Evolutionary conservation across 2,888 invertebrate species (phyloP), one percentile per base, ranked within the genome.

Genomic region (Apamea monoglypha): DNA sequence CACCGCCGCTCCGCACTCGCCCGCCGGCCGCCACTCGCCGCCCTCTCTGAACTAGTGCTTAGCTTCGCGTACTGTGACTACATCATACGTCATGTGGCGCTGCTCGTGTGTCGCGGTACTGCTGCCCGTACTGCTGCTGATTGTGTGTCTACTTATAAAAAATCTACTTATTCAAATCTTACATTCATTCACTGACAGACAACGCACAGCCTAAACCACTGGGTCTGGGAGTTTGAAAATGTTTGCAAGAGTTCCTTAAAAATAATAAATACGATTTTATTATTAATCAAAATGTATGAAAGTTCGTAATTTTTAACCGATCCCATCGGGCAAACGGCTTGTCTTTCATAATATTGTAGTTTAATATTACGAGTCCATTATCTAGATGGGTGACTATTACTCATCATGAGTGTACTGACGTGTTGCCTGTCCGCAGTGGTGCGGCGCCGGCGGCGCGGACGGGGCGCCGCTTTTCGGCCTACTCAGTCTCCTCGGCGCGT

Each of bases 81-180:
- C 40, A 7, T 29, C 56, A 16, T 16, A n/a, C 18, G 36, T 69
- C 68, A 81, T 82, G 78, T 61, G 75, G 56, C 77, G 66, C 67
- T 50, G 25, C 74, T 47, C 80, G 44, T 67, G 72, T 12, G 18
- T 70, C 40, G 70, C 81, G 47, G 47, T 84, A 70, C 71, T 86
- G 79, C 81, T 84, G 69, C 69, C 85, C 1, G n/a, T 59, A 18
- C 53, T 85, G 59, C 47, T 86, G 63, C 50, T 86, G 40, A 59
- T 84, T 10, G 84, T 84, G 70, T 72, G 21, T 53, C 69, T 70
- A 5, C 32, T 50, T 50, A 70, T 70, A 25, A 70, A 32, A 70
- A 25, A 32, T 53, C 10, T 70, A 25, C 32, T 53, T 32, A 25
- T 16, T 16, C 32, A 16, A 70, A 70, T 70, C 16, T 32, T 70